Evolutionary conservation across 2,888 invertebrate genomes (phyloP).

Genomic region (Pristionchus japonicus): DNA sequence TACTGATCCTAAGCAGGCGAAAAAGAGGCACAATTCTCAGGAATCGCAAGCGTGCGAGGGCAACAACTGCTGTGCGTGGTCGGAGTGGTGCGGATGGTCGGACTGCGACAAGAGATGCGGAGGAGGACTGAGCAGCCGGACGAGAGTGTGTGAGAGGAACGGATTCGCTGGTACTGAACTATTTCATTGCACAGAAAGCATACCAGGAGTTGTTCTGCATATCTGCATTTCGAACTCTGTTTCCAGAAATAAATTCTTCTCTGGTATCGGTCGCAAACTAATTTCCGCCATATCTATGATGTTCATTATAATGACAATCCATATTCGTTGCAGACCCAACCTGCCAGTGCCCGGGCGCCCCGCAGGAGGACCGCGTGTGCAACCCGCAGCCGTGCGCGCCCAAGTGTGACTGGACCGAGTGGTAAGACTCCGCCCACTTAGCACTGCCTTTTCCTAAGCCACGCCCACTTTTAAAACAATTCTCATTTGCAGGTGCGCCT

Average conservation of each 20-base stretch:
- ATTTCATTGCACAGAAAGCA: too few species aligned
- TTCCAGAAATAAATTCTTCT: neutral
- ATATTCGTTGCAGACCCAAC: constrained; percentile 44
- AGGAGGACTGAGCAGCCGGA: constrained; percentile 62
- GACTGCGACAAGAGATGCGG: constrained; percentile 69
- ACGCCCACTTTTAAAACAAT: neutral
- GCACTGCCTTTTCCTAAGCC: neutral
- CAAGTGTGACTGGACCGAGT: constrained; percentile 67
- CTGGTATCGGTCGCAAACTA: neutral
- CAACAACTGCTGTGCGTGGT: constrained; percentile 65
- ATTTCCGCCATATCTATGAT: too few species aligned
- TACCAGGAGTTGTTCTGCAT: too few species aligned
- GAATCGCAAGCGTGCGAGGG: constrained; percentile 66
- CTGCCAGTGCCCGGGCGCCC: constrained; percentile 65
- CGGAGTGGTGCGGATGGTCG: constrained; percentile 69
- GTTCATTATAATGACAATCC: too few species aligned
- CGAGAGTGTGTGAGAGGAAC: constrained; percentile 62
- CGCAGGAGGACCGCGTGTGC: constrained; percentile 63
- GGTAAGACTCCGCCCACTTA: constrained; percentile 47
- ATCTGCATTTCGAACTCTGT: too few species aligned
- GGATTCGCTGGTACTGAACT: constrained; percentile 47
- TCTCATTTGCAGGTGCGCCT: constrained; percentile 61
- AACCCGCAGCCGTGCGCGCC: constrained; percentile 67
- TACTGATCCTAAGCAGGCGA: too few species aligned
- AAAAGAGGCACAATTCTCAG: constrained; percentile 44